Evolutionary conservation across 2,113 vertebrate genomes (phyloP).

Genomic region (Cinclus mexicanus): DNA sequence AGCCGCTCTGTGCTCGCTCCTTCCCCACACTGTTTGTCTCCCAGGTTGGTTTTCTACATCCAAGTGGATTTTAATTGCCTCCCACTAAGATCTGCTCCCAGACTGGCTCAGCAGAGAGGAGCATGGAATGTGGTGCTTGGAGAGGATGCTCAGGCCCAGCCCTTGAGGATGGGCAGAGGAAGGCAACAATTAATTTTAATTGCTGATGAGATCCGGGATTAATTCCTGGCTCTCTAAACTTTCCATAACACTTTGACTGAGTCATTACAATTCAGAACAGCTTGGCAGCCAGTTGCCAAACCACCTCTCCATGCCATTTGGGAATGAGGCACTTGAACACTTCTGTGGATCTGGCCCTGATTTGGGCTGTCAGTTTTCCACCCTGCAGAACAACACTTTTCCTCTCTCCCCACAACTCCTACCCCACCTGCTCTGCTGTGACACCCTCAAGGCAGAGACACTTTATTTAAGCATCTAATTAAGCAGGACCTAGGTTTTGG

Average conservation of each 20-base stretch:
- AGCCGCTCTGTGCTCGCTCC: rapidly evolving
- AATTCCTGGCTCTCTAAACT: constrained; percentile 30
- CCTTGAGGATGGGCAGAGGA: background rate
- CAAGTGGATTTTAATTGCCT: background rate
- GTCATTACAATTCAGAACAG: background rate
- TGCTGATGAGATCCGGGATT: background rate
- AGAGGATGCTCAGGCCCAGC: background rate
- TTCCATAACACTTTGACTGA: background rate
- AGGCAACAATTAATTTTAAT: constrained; percentile 5
- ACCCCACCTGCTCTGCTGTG: background rate
- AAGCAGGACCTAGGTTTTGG: background rate
- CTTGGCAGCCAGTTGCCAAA: background rate
- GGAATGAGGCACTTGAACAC: background rate
- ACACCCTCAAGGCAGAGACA: background rate
- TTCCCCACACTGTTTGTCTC: constrained; percentile 2
- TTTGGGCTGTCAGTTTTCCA: constrained; percentile 1
- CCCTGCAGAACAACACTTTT: background rate
- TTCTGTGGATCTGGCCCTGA: background rate
- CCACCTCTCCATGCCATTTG: background rate
- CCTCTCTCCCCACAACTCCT: background rate
- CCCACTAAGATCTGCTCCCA: background rate
- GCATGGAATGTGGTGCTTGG: background rate
- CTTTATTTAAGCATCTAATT: background rate
- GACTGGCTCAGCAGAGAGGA: background rate
- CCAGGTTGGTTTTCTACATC: background rate